phyloP scores from a whole-genome alignment of 2,797 vertebrate species.

The Pangasius sanitwongsei region DNA sequence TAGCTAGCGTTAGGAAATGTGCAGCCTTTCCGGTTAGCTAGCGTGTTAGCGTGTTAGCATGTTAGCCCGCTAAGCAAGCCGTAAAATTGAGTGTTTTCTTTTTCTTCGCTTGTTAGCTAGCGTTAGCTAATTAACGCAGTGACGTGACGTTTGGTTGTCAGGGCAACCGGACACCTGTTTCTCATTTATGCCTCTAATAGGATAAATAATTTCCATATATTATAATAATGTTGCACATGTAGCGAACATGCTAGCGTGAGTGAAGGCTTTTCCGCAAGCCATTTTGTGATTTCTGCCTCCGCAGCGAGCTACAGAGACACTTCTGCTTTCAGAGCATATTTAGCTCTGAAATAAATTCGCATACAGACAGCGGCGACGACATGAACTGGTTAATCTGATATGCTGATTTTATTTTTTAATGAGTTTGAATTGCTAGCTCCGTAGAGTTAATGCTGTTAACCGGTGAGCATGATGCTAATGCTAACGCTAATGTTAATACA shows the following conservation, averaged over 20 bases:
- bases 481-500: background rate
- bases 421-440: background rate
- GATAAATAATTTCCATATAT: too few species aligned
- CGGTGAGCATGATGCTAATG: background rate
- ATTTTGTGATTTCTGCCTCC: conserved; percentile 10
- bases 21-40: conserved; percentile 1
- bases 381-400: background rate
- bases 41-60: conserved; percentile 14
- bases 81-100: conserved; percentile 25
- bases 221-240: background rate
- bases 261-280: conserved; percentile 22
- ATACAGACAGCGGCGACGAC: too few species aligned
- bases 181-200: background rate
- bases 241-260: conserved; percentile 1
- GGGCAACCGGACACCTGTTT: background rate
- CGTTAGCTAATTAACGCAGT: background rate
- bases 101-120: background rate
- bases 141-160: background rate
- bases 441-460: background rate
- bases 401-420: background rate
- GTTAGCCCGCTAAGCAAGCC: conserved; percentile 8
- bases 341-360: background rate
- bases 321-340: background rate
- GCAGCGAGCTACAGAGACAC: background rate
- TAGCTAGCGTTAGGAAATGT: background rate